Conservation (phyloP, 2,888 invertebrate genomes). For the Leptura quadrifasciata region DNA sequence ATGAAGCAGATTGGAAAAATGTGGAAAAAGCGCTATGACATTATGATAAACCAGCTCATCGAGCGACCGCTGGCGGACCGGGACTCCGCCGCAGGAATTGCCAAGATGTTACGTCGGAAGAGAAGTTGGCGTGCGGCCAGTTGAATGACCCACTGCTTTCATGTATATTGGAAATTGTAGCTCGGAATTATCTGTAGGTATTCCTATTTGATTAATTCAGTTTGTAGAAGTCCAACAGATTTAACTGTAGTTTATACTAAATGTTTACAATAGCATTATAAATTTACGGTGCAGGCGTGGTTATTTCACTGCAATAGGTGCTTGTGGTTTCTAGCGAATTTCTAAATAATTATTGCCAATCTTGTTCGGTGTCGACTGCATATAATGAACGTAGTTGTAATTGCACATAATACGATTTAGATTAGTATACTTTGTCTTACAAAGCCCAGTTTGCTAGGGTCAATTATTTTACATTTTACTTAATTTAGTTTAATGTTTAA, state of each 20-base stretch:
- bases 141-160: slow-evolving; percentile 22
- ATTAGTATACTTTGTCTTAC: background rate
- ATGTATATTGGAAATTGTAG: slow-evolving; percentile 12
- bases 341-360: slow-evolving; percentile 4
- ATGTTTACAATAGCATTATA: background rate
- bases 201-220: background rate
- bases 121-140: slow-evolving; percentile 5
- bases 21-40: too few relatives aligned
- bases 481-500: background rate
- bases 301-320: background rate
- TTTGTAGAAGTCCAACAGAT: background rate
- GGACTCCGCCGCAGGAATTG: background rate
- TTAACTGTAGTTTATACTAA: background rate
- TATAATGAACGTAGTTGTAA: background rate
- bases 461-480: background rate
- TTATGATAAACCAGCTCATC: too few relatives aligned
- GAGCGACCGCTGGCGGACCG: background rate
- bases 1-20: too few relatives aligned
- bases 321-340: background rate
- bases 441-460: background rate
- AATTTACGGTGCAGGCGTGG: background rate
- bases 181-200: slow-evolving; percentile 9
- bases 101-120: background rate
- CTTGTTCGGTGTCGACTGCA: background rate
- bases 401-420: background rate